A percentile compares a stretch with the other conserved stretches of the same genome.
These are phyloP conservation scores for Raphicerus campestris DNA, from an alignment of 2,113 vertebrate genomes.

Conservation along the genomic window DNA sequence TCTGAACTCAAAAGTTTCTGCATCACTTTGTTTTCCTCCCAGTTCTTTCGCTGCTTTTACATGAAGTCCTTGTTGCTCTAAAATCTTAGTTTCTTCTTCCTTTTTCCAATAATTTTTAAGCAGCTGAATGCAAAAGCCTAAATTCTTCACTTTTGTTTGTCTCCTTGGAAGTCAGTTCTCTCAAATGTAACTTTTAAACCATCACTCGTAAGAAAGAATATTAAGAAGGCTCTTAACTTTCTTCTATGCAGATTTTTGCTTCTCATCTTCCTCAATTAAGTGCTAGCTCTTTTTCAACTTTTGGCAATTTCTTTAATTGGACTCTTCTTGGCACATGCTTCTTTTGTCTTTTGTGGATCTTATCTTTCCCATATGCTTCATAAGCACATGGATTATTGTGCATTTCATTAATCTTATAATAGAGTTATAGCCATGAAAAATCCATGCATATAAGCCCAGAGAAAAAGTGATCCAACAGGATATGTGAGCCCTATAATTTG, in stretches of 20 bases:
- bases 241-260: slow-evolving; percentile 78
- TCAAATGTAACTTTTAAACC: slow-evolving; percentile 98
- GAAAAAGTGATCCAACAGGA: slow-evolving; percentile 89
- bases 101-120: slow-evolving; percentile 91
- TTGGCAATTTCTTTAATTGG: slow-evolving; percentile 90
- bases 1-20: slow-evolving; percentile 92
- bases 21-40: slow-evolving; percentile 91
- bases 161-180: slow-evolving; percentile 95
- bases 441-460: slow-evolving; percentile 93
- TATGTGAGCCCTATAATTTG: slow-evolving; percentile 91
- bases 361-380: slow-evolving; percentile 93
- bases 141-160: slow-evolving; percentile 93
- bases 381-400: slow-evolving; percentile 94
- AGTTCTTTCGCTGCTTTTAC: slow-evolving; percentile 86
- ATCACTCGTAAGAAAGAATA: slow-evolving; percentile 91
- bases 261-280: slow-evolving; percentile 92
- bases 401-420: slow-evolving; percentile 91
- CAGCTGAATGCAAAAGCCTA: slow-evolving; percentile 92
- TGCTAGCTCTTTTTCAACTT: slow-evolving; percentile 93
- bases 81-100: slow-evolving; percentile 88
- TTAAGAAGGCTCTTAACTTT: slow-evolving; percentile 89
- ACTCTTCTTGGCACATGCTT: slow-evolving; percentile 89
- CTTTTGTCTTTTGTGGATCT: slow-evolving; percentile 94
- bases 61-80: slow-evolving; percentile 80
- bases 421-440: slow-evolving; percentile 95